Conservation (phyloP, 1,140 invertebrate genomes). For the Ceratina australensis region DNA sequence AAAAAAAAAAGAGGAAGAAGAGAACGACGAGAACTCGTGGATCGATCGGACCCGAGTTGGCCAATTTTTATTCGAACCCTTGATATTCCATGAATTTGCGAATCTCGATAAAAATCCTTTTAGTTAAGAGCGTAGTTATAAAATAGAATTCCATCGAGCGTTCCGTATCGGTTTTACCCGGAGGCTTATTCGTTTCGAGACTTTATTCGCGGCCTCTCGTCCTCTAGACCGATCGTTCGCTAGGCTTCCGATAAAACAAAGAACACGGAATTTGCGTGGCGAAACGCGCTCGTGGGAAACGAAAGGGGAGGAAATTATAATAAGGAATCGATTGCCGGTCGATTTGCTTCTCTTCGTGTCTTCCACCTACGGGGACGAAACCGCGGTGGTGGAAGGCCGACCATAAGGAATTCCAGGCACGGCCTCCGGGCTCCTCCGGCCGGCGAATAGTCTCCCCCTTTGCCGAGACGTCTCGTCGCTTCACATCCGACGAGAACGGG, state of each 20-base stretch:
- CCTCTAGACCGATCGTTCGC: no score
- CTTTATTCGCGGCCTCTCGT: no score
- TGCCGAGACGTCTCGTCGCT: constrained; percentile 31
- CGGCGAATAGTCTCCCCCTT: neutral
- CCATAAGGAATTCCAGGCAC: constrained; percentile 66
- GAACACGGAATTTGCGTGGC: neutral
- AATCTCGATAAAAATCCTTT: no score
- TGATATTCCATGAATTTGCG: no score
- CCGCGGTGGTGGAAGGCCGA: constrained; percentile 55
- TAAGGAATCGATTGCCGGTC: constrained; percentile 37
- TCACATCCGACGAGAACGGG: constrained; percentile 34
- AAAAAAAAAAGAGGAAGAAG: no score
- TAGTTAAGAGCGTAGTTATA: no score
- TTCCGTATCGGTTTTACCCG: neutral
- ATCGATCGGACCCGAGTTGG: constrained; percentile 4
- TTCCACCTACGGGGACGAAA: constrained; percentile 51
- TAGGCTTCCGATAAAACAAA: neutral
- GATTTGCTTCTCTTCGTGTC: constrained; percentile 14
- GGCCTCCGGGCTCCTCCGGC: constrained; percentile 54
- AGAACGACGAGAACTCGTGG: neutral
- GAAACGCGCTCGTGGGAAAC: no score
- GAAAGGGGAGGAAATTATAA: constrained; percentile 13
- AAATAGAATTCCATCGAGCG: neutral
- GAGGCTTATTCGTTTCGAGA: neutral
- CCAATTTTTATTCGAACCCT: no score